A percentile compares a stretch with the other conserved stretches of the same genome.
Conservation (phyloP, 2,888 invertebrate genomes). For the Serripes groenlandicus region DNA sequence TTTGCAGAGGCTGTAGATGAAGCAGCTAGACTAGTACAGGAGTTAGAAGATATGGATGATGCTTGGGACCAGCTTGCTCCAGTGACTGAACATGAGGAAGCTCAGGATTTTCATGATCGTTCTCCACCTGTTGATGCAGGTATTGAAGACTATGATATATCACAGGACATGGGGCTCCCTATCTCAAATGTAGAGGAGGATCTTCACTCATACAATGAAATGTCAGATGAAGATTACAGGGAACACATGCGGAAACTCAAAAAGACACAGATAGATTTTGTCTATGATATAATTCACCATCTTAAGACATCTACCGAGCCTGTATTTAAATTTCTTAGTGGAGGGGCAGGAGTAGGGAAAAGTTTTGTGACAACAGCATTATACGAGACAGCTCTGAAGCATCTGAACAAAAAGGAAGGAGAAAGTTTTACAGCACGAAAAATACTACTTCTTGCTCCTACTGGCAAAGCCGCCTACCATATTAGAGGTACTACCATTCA, state of each 20-base stretch:
- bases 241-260: background rate
- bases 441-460: too few species aligned
- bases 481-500: slow-evolving; percentile 54
- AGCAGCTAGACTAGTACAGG: slow-evolving; percentile 36
- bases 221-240: background rate
- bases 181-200: slow-evolving; percentile 2
- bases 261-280: background rate
- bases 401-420: background rate
- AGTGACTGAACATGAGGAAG: slow-evolving; percentile 45
- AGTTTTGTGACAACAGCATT: slow-evolving; percentile 3
- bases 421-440: too few species aligned
- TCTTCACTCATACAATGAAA: background rate
- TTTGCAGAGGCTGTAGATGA: slow-evolving; percentile 44
- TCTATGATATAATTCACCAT: background rate
- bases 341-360: background rate
- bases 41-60: slow-evolving; percentile 39
- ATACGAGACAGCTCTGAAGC: background rate
- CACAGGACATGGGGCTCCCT: slow-evolving; percentile 53
- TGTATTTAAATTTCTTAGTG: background rate
- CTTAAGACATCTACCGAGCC: background rate
- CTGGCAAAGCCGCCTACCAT: slow-evolving; percentile 21
- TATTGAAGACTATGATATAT: slow-evolving; percentile 61
- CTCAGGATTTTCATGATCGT: too few species aligned
- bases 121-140: too few species aligned
- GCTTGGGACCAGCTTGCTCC: slow-evolving; percentile 63